Evolutionary conservation across 64 coral and sea anemone genomes (phyloP).

Genomic region (Dendronephthya gigantea): DNA sequence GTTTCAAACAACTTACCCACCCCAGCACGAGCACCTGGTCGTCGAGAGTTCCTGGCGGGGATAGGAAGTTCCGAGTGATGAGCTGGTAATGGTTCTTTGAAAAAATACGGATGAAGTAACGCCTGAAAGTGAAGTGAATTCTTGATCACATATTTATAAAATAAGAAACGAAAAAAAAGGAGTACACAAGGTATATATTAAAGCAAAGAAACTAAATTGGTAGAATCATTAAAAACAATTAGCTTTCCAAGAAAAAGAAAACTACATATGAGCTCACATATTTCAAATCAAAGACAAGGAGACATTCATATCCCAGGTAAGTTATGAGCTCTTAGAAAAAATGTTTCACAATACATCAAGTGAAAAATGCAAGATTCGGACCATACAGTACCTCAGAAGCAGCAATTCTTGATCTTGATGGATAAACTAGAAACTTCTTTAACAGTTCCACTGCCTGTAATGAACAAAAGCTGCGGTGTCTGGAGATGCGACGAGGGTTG

Average conservation of each 20-base stretch:
- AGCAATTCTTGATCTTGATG: constrained; percentile 81
- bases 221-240: no score
- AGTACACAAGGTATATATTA: no score
- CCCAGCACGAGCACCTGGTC: neutral
- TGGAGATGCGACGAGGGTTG: no score
- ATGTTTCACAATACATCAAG: no score
- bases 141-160: neutral
- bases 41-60: constrained; percentile 54
- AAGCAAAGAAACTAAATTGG: no score
- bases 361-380: neutral
- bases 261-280: no score
- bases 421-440: constrained; percentile 90
- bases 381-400: constrained; percentile 77
- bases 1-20: neutral
- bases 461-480: no score
- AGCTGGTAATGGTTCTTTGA: constrained; percentile 86
- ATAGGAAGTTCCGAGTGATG: constrained; percentile 94
- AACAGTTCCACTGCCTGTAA: constrained; percentile 74
- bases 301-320: no score
- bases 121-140: constrained; percentile 32
- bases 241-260: no score
- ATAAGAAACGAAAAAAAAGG: no score
- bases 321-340: no score
- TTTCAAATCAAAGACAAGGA: no score
- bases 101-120: constrained; percentile 95